Percentiles rank a stretch among this genome's conserved stretches.
These are phyloP conservation scores for Ophion slaviceki DNA, from an alignment of 2,888 invertebrate genomes.

Conservation along the genomic window DNA sequence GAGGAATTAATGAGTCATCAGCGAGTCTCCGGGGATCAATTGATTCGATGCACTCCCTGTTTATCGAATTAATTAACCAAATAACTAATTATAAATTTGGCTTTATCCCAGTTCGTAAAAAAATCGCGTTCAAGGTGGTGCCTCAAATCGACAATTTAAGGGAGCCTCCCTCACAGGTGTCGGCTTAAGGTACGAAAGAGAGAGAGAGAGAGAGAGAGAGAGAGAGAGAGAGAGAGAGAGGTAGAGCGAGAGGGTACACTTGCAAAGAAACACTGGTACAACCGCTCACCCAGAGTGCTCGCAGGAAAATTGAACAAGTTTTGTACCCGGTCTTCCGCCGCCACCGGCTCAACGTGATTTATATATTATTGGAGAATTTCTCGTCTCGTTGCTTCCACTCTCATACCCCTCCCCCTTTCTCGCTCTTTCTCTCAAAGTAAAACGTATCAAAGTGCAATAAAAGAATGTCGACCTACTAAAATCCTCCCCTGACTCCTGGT, in stretches of 20 bases:
- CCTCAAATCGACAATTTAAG: no score
- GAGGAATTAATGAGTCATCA: neutral
- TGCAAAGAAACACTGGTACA: constrained; percentile 28
- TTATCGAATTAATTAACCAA: no score
- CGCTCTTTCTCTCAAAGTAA: constrained; percentile 19
- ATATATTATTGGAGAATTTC: constrained; percentile 65
- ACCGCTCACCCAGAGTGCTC: constrained; percentile 45
- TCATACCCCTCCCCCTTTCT: constrained; percentile 21
- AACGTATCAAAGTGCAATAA: constrained; percentile 63
- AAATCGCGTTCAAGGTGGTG: no score
- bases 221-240: no score
- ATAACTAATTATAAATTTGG: no score
- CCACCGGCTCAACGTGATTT: constrained; percentile 53
- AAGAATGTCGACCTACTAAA: constrained; percentile 61
- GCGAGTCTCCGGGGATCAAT: neutral
- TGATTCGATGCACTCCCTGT: no score
- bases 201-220: neutral
- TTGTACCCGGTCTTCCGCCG: constrained; percentile 49
- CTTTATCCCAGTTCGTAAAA: no score
- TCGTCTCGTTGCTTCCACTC: constrained; percentile 58
- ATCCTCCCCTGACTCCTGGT: constrained; percentile 23
- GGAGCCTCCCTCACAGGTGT: neutral
- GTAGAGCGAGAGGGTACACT: constrained; percentile 8
- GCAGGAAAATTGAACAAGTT: constrained; percentile 63
- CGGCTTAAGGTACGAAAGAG: constrained; percentile 8